Evolutionary conservation across 2,888 invertebrate genomes (phyloP), one percentile per base, ranked within the genome.

Genomic region (Torymus auratus): DNA sequence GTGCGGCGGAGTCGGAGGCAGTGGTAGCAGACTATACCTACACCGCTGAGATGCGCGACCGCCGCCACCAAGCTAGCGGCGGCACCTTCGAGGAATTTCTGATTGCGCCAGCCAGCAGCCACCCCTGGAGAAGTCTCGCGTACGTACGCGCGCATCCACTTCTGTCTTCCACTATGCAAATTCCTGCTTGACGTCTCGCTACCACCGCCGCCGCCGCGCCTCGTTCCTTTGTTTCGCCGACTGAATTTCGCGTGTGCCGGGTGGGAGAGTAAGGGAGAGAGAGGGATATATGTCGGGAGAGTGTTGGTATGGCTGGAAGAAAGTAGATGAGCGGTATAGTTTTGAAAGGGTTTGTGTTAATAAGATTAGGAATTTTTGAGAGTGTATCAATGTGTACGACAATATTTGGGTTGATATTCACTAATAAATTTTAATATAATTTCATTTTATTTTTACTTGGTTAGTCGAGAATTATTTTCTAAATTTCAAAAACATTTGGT

Each of bases 71-170:
- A 23, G 56, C 28, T 7, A 7, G 28, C 56, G 52, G 71, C 85
- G 52, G 71, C 85, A 86, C 86, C 88, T 87, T 87, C 86, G 85
- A 86, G 88, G 88, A 89, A 89, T 89, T 89, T 86, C 87, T 85
- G 88, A 88, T 88, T 88, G 87, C 85, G 81, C 86, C 81, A 28
- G 58, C 15, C 73, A 41, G 7, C 73, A 41, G 7, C 15, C 68
- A 14, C 15, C 7, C 17, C 15, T 17, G 1, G 68, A 67, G 72
- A 68, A 73, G 69, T 61, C 74, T 81, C 81, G 50, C 79, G 68
- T 68, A 14, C 41, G 41, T 41, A 41, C 41, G 41, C 62, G 14
- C 58, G 53, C 71, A 72, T 71, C 72, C 75, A 62, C 72, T 61
- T 75, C 69, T 71, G 69, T 75, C 79, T 72, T 79, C 76, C 65